These are phyloP conservation scores for Habrosyne pyritoides DNA, from an alignment of 2,888 invertebrate species.

Conservation along the genomic window DNA sequence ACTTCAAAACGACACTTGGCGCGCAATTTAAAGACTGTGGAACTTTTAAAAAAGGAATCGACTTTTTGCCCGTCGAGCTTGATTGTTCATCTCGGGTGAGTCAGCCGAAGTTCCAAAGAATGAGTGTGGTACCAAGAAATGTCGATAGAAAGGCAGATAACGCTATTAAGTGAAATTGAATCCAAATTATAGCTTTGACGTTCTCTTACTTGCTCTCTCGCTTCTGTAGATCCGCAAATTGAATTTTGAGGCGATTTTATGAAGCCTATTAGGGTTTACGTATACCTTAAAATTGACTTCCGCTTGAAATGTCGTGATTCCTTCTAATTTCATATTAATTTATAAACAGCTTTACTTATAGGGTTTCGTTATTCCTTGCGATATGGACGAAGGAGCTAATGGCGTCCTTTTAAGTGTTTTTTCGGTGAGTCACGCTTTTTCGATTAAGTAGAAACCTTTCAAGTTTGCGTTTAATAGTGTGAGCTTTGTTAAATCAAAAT, in stretches of 20 bases:
- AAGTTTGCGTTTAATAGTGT: background rate
- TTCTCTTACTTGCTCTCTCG: conserved; percentile 2
- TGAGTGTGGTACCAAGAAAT: conserved; percentile 22
- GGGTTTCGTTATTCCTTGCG: background rate
- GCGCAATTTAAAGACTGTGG: conserved; percentile 23
- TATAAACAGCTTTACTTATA: background rate
- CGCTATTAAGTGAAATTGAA: conserved; percentile 25
- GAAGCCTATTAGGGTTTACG: background rate
- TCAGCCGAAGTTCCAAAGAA: conserved; percentile 26
- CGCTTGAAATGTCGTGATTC: background rate
- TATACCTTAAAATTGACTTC: background rate
- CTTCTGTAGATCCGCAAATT: conserved; percentile 11
- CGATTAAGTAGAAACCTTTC: background rate
- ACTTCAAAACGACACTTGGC: conserved; percentile 12
- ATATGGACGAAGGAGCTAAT: background rate
- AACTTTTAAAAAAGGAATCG: conserved; percentile 22
- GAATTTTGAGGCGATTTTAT: conserved; percentile 10
- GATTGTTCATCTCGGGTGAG: conserved; percentile 23
- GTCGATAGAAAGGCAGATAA: conserved; percentile 29
- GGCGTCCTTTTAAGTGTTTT: background rate
- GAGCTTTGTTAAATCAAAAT: background rate
- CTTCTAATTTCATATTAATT: conserved; percentile 1
- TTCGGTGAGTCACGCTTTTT: background rate
- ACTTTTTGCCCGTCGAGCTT: conserved; percentile 16
- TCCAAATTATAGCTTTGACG: conserved; percentile 17